Percentiles rank a stretch among this genome's conserved stretches.
Conservation (phyloP, 2,113 vertebrate species). For the Colaptes auratus region DNA sequence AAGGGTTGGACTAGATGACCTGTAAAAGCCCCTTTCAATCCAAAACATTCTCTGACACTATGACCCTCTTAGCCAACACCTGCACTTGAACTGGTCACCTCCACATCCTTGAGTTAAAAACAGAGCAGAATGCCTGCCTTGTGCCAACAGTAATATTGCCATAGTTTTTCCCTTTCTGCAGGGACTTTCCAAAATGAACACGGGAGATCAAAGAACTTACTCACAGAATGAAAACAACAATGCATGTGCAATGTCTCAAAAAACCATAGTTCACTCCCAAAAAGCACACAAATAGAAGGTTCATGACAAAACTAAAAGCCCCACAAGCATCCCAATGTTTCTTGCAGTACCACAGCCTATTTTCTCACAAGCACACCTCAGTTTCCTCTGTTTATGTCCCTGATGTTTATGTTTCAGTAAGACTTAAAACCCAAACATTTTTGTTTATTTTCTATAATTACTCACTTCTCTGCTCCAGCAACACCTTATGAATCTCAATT, state of each 20-base stretch:
- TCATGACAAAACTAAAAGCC: not conserved
- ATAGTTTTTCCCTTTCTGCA: not conserved
- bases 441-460: not conserved
- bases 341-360: not conserved
- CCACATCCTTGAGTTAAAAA: not conserved
- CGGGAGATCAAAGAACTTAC: not conserved
- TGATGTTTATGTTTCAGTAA: not conserved
- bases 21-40: no score
- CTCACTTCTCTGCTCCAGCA: not conserved
- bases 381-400: not conserved
- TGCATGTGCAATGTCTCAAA: not conserved
- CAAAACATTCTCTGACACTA: not conserved
- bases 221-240: not conserved
- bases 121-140: not conserved
- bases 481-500: constrained; percentile 28
- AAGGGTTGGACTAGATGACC: no score
- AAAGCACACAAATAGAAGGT: not conserved
- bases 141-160: not conserved
- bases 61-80: not conserved
- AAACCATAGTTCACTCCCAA: not conserved
- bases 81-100: not conserved
- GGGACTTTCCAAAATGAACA: not conserved
- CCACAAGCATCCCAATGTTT: not conserved
- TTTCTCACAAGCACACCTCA: not conserved
- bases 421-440: not conserved